These are phyloP conservation scores for Penaeus chinensis DNA, from an alignment of 1,140 invertebrate genomes.

Conservation along the genomic window DNA sequence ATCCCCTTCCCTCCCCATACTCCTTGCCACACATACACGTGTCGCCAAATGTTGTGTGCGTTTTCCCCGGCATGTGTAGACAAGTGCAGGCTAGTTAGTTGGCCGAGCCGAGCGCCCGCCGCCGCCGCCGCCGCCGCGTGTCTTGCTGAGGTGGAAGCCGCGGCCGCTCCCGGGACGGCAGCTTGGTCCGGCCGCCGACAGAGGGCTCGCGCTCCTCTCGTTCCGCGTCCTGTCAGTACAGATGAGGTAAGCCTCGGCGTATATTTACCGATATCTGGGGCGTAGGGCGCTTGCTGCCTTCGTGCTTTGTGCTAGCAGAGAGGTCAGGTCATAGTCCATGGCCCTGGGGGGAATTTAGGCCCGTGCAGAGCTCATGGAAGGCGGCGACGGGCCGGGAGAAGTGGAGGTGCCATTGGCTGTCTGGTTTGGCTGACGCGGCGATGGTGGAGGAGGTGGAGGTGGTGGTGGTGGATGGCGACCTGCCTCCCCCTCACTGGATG, in stretches of 20 bases:
- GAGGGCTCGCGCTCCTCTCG: conserved; percentile 48
- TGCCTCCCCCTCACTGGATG: conserved; percentile 29
- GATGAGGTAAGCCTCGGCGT: conserved; percentile 53
- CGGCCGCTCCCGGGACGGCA: conserved; percentile 33
- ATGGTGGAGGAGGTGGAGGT: conserved; percentile 46
- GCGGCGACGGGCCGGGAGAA: conserved; percentile 3
- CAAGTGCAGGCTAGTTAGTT: neutral
- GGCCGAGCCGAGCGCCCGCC: neutral
- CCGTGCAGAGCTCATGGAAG: neutral
- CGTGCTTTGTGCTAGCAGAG: neutral
- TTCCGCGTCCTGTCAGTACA: conserved; percentile 41
- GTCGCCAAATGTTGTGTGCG: no score
- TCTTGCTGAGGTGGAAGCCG: conserved; percentile 43
- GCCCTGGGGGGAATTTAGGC: neutral
- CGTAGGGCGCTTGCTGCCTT: neutral
- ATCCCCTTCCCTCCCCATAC: no score
- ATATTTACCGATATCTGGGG: conserved; percentile 43
- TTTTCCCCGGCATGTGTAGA: neutral
- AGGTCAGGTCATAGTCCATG: neutral
- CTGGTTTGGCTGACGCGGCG: conserved; percentile 50
- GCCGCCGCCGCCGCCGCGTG: neutral
- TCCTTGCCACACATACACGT: no score
- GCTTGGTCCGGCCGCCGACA: conserved; percentile 42
- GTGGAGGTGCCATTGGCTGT: conserved; percentile 29
- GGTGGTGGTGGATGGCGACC: conserved; percentile 45